Base-by-base conservation (phyloP, 2,113 vertebrate species). In the Pluvialis apricaria region DNA sequence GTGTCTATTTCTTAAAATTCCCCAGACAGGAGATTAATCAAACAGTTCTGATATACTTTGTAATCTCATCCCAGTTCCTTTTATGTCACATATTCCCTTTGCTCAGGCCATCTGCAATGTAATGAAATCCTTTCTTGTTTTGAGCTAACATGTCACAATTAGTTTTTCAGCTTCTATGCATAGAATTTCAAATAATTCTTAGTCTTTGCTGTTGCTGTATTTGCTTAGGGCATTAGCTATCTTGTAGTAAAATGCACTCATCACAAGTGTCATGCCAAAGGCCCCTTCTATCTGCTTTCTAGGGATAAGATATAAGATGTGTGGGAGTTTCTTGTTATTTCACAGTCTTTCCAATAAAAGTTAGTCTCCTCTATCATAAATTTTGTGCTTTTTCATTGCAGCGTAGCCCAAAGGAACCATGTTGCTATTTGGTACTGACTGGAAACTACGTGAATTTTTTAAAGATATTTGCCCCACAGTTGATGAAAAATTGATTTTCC, bases 401-500 rank as follows among this genome's bases (percentile, higher is more conserved):
- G 32, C 38, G 8, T 64, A 70, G 21, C 10, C 4, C 24, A 88
- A 20, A 94, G 73, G 13, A 92, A 34, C 15, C 13, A n/a, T 73
- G 34, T 70, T 87, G 52, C 49, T 75, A 19, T 76, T 92, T 88
- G 64, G 45, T 47, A 52, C 28, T 60, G 69, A 78, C 86, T 78
- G 80, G 47, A 72, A 83, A 72, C 55, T 54, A 10, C 47, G 24
- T 72, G 69, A 90, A 79, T 82, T 80, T 28, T 78, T 89, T 86
- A 52, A 93, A 85, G 52, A 70, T 94, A 86, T 69, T 90, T 92
- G 66, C 60, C 60, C 64, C 18, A 15, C 38, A 83, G 57, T 68
- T 92, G 78, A 81, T 91, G 61, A 88, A 72, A 91, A 94, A 94
- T 91, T 90, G 71, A 82, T 95, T 95, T 96, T 96, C 32, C 16